phyloP scores from a whole-genome alignment of 2,888 invertebrate genomes.

The Xanthorhoe designata region DNA sequence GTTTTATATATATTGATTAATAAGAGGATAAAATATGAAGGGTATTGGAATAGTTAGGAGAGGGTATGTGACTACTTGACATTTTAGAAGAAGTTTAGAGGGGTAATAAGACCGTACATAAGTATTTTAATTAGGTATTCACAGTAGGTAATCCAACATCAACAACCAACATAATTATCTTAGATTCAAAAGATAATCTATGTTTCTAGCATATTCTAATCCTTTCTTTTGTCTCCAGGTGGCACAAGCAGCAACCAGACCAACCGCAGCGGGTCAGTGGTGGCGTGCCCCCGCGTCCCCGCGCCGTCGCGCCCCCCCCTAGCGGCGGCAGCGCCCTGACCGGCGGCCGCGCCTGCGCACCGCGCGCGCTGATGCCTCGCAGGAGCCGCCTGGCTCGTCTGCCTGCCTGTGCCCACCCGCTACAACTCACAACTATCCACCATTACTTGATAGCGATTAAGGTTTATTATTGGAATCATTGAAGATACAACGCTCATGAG shows the following conservation, averaged over 20 bases:
- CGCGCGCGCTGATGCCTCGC: slow-evolving; percentile 77
- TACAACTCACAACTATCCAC: slow-evolving; percentile 59
- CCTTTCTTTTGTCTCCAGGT: slow-evolving; percentile 53
- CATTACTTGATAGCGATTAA: slow-evolving; percentile 47
- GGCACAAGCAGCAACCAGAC: slow-evolving; percentile 69
- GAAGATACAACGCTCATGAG: not conserved
- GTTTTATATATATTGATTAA: too few species aligned
- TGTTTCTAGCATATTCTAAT: slow-evolving; percentile 7
- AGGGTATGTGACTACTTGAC: too few species aligned
- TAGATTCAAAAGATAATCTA: too few species aligned
- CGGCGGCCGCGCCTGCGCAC: slow-evolving; percentile 68
- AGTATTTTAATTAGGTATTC: too few species aligned
- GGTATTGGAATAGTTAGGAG: too few species aligned
- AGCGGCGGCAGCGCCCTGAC: slow-evolving; percentile 82
- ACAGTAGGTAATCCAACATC: too few species aligned
- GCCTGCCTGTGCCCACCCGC: slow-evolving; percentile 69
- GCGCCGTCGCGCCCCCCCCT: slow-evolving; percentile 75
- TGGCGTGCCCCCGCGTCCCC: slow-evolving; percentile 89
- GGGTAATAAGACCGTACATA: too few species aligned
- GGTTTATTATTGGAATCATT: not conserved
- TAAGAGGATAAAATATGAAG: too few species aligned
- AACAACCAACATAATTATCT: too few species aligned
- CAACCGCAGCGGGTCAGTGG: slow-evolving; percentile 76
- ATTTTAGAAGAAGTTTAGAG: too few species aligned
- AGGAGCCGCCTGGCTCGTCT: slow-evolving; percentile 73